Evolutionary conservation across 2,797 vertebrate genomes (phyloP), one percentile per base, ranked within the genome.

Genomic region (Ctenochaetus hawaiiensis): DNA sequence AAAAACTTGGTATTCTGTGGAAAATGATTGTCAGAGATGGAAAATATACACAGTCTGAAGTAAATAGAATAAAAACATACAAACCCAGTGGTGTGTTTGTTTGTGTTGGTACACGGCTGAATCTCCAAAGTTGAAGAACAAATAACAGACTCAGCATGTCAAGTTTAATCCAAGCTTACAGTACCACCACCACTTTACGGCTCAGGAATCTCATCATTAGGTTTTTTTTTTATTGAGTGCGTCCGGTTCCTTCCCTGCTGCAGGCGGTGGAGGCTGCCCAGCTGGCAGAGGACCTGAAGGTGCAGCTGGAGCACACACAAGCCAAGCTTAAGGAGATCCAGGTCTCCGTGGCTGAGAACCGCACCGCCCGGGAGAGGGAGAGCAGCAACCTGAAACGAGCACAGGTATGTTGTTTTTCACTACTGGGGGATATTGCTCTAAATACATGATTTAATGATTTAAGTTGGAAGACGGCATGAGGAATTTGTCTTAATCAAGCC

Each of bases 221-320:
- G 34, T 30, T 2, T 20, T 65, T 52, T 34, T 85, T 82, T 92
- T 75, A 87, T 82, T 87, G 77, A 87, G 66, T 82, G 80, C 68
- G 63, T 85, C 56, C 76, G 77, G 65, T 86, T 85, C 59, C 80
- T 92, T 89, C 67, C 83, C 56, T 66, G 23, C 77, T 77, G 75
- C 92, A 97, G 97, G 97, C 97, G 1, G 97, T 98, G 82, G 97
- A 98, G 89, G 97, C 97, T 0, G 97, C 97, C 67, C 97, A 97
- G 91, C 89, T 97, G 93, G 96, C 97, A 4, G 97, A 97, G 83
- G 97, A 97, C 91, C 89, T 97, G 85, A 97, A 97, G 92, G 97
- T 98, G 73, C 97, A 98, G 94, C 92, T 97, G 91, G 97, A 98
- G 59, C 97, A 98, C 18, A 96, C 97, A 2, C 96, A 97, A 89